phyloP scores from a whole-genome alignment of 2,888 invertebrate species.

The Coelopa pilipes region DNA sequence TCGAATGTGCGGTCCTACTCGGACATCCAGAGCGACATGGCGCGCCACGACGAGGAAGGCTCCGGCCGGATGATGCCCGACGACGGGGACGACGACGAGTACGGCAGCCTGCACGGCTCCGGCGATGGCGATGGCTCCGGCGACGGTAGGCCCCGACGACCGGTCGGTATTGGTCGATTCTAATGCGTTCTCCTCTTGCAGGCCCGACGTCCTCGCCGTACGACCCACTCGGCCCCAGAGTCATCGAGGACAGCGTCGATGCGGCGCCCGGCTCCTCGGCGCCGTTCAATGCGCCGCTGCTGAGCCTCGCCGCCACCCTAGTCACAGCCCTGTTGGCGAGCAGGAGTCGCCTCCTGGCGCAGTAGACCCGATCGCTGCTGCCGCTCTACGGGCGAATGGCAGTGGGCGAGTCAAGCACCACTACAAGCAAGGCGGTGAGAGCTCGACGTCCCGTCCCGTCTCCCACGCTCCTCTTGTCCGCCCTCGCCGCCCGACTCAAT shows the following conservation, averaged over 20 bases:
- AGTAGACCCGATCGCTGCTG: conserved; percentile 3
- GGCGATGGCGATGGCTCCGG: conserved; percentile 64
- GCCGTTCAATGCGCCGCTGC: conserved; percentile 38
- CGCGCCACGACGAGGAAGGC: conserved; percentile 62
- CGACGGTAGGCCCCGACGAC: conserved; percentile 54
- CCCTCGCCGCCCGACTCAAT: too few relatives aligned
- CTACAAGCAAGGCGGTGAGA: too few relatives aligned
- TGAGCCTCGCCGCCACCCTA: conserved; percentile 48
- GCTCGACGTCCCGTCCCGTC: too few relatives aligned
- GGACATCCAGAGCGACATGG: conserved; percentile 67
- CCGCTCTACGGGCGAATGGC: too few relatives aligned
- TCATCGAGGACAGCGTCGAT: conserved; percentile 44
- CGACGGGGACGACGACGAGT: conserved; percentile 64
- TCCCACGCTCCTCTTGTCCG: too few relatives aligned
- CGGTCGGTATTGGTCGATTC: background rate
- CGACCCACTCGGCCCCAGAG: conserved; percentile 51
- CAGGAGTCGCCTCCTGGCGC: conserved; percentile 20
- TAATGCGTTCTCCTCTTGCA: conserved; percentile 31
- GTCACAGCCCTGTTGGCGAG: conserved; percentile 53
- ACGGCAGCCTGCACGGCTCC: conserved; percentile 58
- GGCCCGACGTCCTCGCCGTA: conserved; percentile 52
- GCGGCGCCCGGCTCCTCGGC: conserved; percentile 46
- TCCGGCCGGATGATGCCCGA: conserved; percentile 58
- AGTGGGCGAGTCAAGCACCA: too few relatives aligned
- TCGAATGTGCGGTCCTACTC: conserved; percentile 57